Conservation (phyloP, 1,140 invertebrate genomes). For the Nylanderia fulva region DNA sequence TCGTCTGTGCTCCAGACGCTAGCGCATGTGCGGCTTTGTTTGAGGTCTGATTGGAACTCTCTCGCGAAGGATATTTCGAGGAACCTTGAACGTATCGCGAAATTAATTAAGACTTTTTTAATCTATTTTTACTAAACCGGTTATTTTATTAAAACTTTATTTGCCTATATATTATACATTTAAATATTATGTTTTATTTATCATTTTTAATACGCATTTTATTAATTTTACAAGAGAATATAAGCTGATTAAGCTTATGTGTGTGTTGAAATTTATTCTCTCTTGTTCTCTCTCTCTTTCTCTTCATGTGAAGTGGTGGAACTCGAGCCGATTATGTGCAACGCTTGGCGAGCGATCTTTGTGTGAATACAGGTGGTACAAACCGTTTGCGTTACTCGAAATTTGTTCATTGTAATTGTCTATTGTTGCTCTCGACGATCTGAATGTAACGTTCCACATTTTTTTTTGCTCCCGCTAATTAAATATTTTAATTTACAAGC, state of each 20-base stretch:
- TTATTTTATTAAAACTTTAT: neutral
- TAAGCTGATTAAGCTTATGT: neutral
- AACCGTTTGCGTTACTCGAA: neutral
- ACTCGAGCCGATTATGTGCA: conserved; percentile 19
- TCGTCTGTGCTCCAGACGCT: conserved; percentile 21
- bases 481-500: neutral
- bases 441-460: neutral
- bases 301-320: neutral
- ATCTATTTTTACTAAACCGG: neutral
- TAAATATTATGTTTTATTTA: neutral
- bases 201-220: neutral
- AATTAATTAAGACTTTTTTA: neutral
- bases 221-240: neutral
- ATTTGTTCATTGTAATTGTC: neutral
- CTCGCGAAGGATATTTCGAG: neutral
- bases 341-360: conserved; percentile 9
- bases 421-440: neutral
- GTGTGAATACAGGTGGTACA: neutral
- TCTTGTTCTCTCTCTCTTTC: neutral
- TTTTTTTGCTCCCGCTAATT: neutral
- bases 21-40: conserved; percentile 42
- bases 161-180: neutral
- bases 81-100: neutral
- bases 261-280: neutral
- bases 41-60: neutral